Base-by-base conservation (phyloP, 2,797 vertebrate species). In the Paratrypauchen microcephalus region DNA sequence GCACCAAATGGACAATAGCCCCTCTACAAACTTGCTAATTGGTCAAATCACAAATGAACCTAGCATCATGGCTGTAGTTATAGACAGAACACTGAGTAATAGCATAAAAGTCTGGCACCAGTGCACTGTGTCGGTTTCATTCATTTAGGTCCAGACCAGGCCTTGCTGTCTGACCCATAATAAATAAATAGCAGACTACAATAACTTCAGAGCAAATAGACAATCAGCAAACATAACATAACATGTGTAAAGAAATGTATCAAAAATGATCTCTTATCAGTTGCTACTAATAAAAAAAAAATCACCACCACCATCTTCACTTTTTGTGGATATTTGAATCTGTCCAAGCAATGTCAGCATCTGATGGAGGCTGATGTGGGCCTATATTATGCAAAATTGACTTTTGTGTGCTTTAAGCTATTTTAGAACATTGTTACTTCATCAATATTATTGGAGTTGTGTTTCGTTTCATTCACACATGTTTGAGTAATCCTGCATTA, bases 151-250 rank as follows among this genome's bases (percentile, higher is more conserved):
- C 65, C 21, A 75, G 69, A 70, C 79, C 77, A 21, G 70, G 66
- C 66, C 69, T 81, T 66, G 11, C 69, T 65, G 75, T 75, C 76
- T 77, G 73, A 79, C 69, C 62, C 41, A 72, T 63, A 79, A 81
- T 74, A 72, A 80, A 85, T 83, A 63, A 83, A 82, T 74, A 75
- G 71, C 65, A 65, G 69, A 75, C 71, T 68, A 75, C 68, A 69
- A 78, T 81, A 68, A 12, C 65, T 47, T 47, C 39, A 24, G 69
- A 61, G 70, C 69, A 61, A 54, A 54, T 1, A 54, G 19, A 55
- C 50, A 52, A 9, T 55, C 11, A 55, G 13, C 7, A 23, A 54
- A 21, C 3, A 21, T n/a, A 54, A 3, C 4, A 21, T 54, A 11
- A 52, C 23, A 13, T 11, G 39, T 41, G 41, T 50, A 18, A 50